Evolutionary conservation across 1,140 invertebrate species (phyloP), one percentile per base, ranked within the genome.

Genomic region (Drosophila setifemur): DNA sequence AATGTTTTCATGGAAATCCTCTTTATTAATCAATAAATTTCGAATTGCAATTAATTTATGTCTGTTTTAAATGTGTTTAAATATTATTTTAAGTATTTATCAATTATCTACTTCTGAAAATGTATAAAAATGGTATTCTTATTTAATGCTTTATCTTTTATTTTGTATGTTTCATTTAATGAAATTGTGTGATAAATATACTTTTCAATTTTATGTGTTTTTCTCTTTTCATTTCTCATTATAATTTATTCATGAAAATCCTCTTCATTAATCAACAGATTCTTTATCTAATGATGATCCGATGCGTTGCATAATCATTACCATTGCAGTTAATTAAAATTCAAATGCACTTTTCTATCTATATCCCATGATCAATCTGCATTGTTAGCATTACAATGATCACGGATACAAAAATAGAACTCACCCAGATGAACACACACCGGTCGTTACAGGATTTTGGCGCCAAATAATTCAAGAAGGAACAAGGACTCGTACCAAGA

Each of bases 391-490:
- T 29, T 14, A 39, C 57, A 48, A 19, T 16, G 60, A 63, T 63
- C 57, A 40, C 60, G 39, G 16, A 37, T 7, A 37, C 31, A 11
- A 26, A 23, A 48, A 64, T 31, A 31, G 25, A 29, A 19, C 12
- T 40, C 8, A 11, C 3, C 50, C n/a, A 42, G 21, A 31, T 31
- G 42, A 49, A 64, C 57, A 64, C 57, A 61, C 57, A 61, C 52
- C 60, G 60, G 60, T 66, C 64, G 5, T 64, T 64, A 64, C 61
- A 66, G 11, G 16, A 11, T 66, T 66, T 66, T 66, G 61, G 58
- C 61, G 61, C 61, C 58, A 66, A 66, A 63, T 14, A 6, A 47
- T 21, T n/a, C 16, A 26, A 35, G n/a, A 53, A 9, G 50, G 40
- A 19, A n/a, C 18, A 18, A 18, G 4, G 23, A 43, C 23, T 6